Percentiles rank a stretch among this genome's conserved stretches.
phyloP scores from a whole-genome alignment of 1,140 invertebrate species.

The Frieseomelitta varia region DNA sequence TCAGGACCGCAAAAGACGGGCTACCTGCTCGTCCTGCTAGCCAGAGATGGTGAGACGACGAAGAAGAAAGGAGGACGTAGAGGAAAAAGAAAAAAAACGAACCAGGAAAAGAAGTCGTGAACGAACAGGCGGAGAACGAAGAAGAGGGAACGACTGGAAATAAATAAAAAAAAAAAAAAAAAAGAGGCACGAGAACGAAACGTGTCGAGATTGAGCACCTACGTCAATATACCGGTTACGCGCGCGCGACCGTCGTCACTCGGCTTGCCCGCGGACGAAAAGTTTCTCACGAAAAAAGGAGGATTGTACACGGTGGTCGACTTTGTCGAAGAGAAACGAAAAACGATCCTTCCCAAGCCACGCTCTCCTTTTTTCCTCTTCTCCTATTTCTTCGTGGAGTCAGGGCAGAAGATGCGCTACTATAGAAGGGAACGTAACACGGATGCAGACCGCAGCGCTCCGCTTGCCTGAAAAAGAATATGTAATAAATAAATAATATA shows the following conservation, averaged over 20 bases:
- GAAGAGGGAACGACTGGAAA: background rate
- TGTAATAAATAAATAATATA: too few species aligned
- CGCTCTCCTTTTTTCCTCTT: constrained; percentile 3
- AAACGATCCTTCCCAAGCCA: constrained; percentile 30
- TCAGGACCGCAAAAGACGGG: constrained; percentile 21
- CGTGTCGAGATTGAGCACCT: constrained; percentile 22
- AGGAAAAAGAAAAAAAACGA: background rate
- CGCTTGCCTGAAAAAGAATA: background rate
- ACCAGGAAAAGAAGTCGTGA: constrained; percentile 1
- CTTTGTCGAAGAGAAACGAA: constrained; percentile 33
- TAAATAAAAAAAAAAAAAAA: background rate
- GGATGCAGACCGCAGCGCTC: background rate
- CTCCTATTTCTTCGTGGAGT: constrained; percentile 37
- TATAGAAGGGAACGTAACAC: background rate
- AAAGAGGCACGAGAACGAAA: constrained; percentile 28
- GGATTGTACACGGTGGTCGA: constrained; percentile 10
- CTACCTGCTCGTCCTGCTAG: constrained; percentile 21
- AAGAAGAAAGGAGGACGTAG: too few species aligned
- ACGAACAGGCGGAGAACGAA: background rate
- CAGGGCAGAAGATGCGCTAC: background rate
- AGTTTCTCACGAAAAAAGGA: constrained; percentile 45
- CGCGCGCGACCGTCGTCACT: constrained; percentile 25
- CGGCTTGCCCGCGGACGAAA: background rate
- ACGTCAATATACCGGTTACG: constrained; percentile 37
- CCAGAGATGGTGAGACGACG: background rate